Conservation (phyloP, 2,797 vertebrate genomes). For the Phoeniculus purpureus region DNA sequence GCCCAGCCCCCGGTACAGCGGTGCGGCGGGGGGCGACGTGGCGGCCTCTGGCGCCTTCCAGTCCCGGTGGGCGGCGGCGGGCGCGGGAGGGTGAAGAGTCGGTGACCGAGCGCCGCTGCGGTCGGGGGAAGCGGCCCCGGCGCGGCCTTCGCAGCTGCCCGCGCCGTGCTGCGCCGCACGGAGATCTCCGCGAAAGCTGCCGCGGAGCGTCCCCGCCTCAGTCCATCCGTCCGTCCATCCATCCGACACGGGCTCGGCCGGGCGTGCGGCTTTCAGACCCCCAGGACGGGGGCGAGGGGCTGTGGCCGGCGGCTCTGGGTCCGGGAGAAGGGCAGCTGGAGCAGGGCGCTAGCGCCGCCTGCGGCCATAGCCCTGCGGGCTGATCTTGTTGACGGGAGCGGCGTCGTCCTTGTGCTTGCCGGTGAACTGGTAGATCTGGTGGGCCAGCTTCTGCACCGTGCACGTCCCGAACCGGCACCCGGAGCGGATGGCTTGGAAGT, state of each 20-base stretch:
- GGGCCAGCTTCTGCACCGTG: slow-evolving; percentile 88
- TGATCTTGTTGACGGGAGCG: slow-evolving; percentile 87
- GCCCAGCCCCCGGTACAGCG: background rate
- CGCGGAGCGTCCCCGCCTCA: background rate
- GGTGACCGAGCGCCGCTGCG: background rate
- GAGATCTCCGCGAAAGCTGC: no score
- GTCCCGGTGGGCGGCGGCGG: background rate
- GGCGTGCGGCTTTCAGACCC: slow-evolving; percentile 37
- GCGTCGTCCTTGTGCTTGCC: slow-evolving; percentile 83
- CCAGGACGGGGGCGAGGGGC: background rate
- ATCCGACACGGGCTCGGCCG: background rate
- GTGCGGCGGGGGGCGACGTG: background rate
- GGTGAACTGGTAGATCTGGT: slow-evolving; percentile 87
- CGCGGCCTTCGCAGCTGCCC: background rate
- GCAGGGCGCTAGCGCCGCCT: slow-evolving; percentile 80
- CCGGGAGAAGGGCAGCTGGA: background rate
- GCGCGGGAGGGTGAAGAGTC: background rate
- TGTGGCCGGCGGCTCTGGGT: background rate
- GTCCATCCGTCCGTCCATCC: background rate
- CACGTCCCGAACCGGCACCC: slow-evolving; percentile 88
- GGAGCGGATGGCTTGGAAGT: slow-evolving; percentile 70
- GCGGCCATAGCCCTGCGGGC: slow-evolving; percentile 91
- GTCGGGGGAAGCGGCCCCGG: background rate
- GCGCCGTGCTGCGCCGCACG: no score
- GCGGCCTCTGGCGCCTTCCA: background rate